Base-by-base conservation (phyloP, 1,140 invertebrate genomes). In the Acromyrmex charruanus region DNA sequence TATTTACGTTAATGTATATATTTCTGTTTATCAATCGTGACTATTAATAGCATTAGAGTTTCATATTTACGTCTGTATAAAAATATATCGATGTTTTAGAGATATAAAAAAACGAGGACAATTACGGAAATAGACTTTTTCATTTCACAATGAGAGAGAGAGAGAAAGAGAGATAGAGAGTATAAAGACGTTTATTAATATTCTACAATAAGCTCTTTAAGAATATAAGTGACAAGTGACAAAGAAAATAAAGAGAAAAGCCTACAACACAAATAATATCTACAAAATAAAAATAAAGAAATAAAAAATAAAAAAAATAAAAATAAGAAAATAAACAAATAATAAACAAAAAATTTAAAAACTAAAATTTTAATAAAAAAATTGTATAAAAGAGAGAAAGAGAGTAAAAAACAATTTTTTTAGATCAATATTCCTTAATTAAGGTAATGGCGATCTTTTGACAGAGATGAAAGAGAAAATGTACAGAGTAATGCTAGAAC, bases 381-480 rank as follows among this genome's bases (percentile, higher is more conserved):
- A 10, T 44, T 44, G 31, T 35, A 39, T 44, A 10, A 58, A n/a
- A 58, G 6, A 58, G n/a, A 63, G 55, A 81, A 6, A 65, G 7
- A 77, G 2, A 51, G 63, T 44, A 44, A 44, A 44, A 44, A 68
- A 58, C 25, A 9, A 35, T 18, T 51, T 39, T 82, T 35, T 61
- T 25, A 1, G 14, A n/a, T 63, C 69, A 35, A 74, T 84, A 75
- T 84, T 84, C 28, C 39, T 61, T 75, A 74, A 84, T 84, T 84
- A 84, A 75, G 44, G 28, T 84, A 84, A 84, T 63, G 80, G 68
- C 53, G 59, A 58, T 21, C 28, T 69, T 68, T 49, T 25, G 65
- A 79, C 25, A 25, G 2, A 69, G 77, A 81, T 81, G 39, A 61
- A 44, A 72, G 35, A 39, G 18, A 49, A 72, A 49, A 72, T 82